Base-by-base conservation (phyloP, 2,888 invertebrate species). In the Andrena bicolor region DNA sequence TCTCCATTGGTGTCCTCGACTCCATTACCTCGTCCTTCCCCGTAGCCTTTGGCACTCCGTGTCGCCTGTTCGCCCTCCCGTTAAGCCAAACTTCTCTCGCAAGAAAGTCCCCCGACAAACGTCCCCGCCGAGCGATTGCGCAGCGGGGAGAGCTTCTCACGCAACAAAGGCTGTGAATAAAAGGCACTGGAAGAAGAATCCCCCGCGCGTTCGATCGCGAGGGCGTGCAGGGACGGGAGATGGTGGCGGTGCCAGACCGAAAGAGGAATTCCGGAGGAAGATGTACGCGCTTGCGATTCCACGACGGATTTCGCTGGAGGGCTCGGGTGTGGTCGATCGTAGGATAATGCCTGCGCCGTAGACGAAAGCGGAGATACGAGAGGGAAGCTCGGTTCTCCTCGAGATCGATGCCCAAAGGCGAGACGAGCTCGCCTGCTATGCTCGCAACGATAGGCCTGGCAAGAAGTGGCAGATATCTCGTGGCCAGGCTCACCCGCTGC, bases 331-430 rank as follows among this genome's bases (percentile, higher is more conserved):
- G 90, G 89, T 78, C 88, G 89, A 90, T 90, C 85, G 77, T 83
- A 81, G 88, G 90, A 90, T 90, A 91, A 90, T 88, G 86, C 85
- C 85, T 86, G 87, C 77, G 83, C 85, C 56, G 83, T 82, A 86
- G 86, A 88, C 76, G 86, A 86, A 82, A 79, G 72, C 81, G 85
- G 69, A 85, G 86, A 72, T 71, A 77, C 74, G 63, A 70, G 66
- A 66, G 71, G 80, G 85, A 84, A 76, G 79, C 77, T 81, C 70
- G 87, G 81, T 86, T 85, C 87, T 84, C 86, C 84, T 76, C 83
- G 83, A 89, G 89, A 88, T 91, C 89, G 86, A 86, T 87, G 89
- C 91, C 91, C 84, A 83, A 86, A 86, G 91, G 89, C 89, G 80
- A 85, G 85, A 85, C 87, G 76, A 85, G 86, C 84, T 83, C 84